A percentile compares a stretch with the other conserved stretches of the same genome.
These are phyloP conservation scores for Chloroceryle amazona DNA, from an alignment of 2,797 vertebrate genomes.

Conservation along the genomic window DNA sequence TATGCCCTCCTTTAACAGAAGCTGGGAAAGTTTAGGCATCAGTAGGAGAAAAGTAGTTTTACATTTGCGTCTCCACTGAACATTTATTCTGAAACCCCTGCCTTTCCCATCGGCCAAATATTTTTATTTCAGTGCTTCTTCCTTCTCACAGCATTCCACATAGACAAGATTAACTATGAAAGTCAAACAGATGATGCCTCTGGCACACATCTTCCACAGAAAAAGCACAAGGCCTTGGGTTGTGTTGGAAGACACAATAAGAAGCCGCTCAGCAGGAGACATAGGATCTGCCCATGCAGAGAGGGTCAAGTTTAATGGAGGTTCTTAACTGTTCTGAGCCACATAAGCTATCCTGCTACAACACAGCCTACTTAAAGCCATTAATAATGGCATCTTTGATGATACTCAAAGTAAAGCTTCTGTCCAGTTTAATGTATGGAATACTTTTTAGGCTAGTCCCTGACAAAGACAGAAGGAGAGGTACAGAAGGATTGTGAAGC, in stretches of 20 bases:
- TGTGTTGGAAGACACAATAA: constrained; percentile 34
- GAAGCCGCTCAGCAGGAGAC: not conserved
- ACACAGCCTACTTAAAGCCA: not conserved
- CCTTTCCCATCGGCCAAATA: not conserved
- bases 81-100: not conserved
- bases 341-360: not conserved
- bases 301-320: not conserved
- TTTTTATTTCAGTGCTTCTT: not conserved
- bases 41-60: not conserved
- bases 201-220: not conserved
- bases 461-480: not conserved
- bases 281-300: not conserved
- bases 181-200: constrained; percentile 2
- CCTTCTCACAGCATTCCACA: not conserved
- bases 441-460: not conserved
- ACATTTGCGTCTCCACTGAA: not conserved
- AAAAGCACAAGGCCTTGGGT: constrained; percentile 11
- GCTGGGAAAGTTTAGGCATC: not conserved
- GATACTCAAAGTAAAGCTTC: not conserved
- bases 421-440: not conserved
- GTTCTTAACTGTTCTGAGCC: not conserved
- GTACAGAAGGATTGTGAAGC: not conserved
- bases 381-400: not conserved
- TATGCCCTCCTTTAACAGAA: not conserved
- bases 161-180: not conserved